Evolutionary conservation across 2,888 invertebrate genomes (phyloP), one percentile per base, ranked within the genome.

Genomic region (Eupeodes latifasciatus): DNA sequence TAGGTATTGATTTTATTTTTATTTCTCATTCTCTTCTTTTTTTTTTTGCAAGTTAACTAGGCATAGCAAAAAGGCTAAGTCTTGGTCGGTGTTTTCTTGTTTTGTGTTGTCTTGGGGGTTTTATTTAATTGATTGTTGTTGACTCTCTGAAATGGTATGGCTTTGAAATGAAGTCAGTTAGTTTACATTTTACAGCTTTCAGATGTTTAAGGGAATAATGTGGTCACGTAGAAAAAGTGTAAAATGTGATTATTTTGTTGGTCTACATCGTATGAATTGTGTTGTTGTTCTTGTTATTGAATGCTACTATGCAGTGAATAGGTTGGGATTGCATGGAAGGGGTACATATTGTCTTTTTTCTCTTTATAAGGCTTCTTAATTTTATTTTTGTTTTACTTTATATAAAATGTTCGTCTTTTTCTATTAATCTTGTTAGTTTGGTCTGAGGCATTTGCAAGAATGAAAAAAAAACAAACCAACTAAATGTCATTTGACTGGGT

Each of bases 171-270:
- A 71, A 64, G 80, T 76, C 80, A 69, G 27, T 36, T 36, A 59
- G 59, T 5, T 27, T 27, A 27, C 27, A 27, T 27, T 27, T 27
- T 34, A 40, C 9, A 40, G 40, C 40, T 40, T 14, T 76, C 71
- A 71, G 14, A 36, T 51, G 66, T 85, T 80, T 66, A 76, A 74
- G 72, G 72, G 51, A 62, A 81, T 71, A 55, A 27, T 67, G 72
- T 85, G 66, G 57, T 67, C 85, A 81, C 85, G 81, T 81, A 77
- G 57, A 12, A 77, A 51, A 12, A 47, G 53, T 12, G 59, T 61
- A 79, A 36, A 79, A 61, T 62, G 64, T 53, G 34, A 51, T 62
- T 40, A 76, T 40, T 40, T 40, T 5, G 27, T 51, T 64, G 49
- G 14, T 53, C 62, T 69, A 55, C 9, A 55, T 71, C 19, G 71